Evolutionary conservation across 1,140 invertebrate genomes (phyloP), one percentile per base, ranked within the genome.

Genomic region (Orchestia grillus): DNA sequence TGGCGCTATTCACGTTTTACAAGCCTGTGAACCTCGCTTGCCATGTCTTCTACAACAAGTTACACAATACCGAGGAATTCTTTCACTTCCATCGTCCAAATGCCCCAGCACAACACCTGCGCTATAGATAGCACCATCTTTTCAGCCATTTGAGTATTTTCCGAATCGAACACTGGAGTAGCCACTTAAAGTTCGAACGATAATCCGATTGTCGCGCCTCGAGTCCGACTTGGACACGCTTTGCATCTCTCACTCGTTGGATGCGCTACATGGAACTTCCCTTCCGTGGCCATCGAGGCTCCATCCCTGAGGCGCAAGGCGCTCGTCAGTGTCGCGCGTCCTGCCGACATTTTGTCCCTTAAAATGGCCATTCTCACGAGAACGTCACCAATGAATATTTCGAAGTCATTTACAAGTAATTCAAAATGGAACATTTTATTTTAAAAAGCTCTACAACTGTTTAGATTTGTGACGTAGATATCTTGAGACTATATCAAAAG

Each of bases 171-270:
- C 28, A 77, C 11, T 36, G 62, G 62, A 77, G 62, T 36, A 77
- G 62, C 15, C 62, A 77, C 62, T 77, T 77, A 77, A 77, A 77
- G 62, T 77, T 77, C 62, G 62, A 77, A 77, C 62, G 62, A 77
- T 77, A 77, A 77, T 77, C 62, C 62, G 62, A 77, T 77, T 77
- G 62, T 77, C 15, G 28, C 11, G 62, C 62, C 1, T 77, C 15
- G 62, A 77, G 11, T 77, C 1, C 15, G 62, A 77, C 62, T 77
- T 77, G 62, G 62, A 77, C 62, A 77, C 62, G 62, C 62, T 77
- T 77, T 77, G 62, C 62, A 77, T 77, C 62, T 77, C 62, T 77
- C 62, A 77, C 62, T 77, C 62, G 62, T 77, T 77, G 62, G 62
- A 77, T 77, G 62, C 11, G 28, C 62, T 77, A 77, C 62, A 77